Percentiles rank a stretch among this genome's conserved stretches.
phyloP scores from a whole-genome alignment of 1,140 invertebrate genomes.

The Scaptodrosophila lebanonensis region DNA sequence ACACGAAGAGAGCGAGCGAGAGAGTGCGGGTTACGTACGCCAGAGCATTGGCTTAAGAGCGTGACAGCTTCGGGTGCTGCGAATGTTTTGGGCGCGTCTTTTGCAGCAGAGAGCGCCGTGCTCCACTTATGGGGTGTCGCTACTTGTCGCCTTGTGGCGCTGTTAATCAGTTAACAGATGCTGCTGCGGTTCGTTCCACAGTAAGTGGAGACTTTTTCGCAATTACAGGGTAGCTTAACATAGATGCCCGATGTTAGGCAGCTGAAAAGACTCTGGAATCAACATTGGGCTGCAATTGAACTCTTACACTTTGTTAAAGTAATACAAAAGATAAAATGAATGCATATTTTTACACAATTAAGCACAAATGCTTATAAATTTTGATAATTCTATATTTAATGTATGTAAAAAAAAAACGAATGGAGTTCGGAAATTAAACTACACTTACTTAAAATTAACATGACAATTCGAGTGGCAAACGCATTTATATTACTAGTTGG shows the following conservation, averaged over 20 bases:
- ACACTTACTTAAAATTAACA: too few relatives aligned
- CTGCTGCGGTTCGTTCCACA: slow-evolving; percentile 17
- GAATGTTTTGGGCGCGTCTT: slow-evolving; percentile 44
- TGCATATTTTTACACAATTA: slow-evolving; percentile 6
- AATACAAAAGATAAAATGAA: too few relatives aligned
- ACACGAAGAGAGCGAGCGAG: not conserved
- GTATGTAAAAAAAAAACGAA: too few relatives aligned
- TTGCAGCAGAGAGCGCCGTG: slow-evolving; percentile 8
- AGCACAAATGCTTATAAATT: not conserved
- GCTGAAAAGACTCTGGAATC: too few relatives aligned
- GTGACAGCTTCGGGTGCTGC: too few relatives aligned
- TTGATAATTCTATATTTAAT: too few relatives aligned
- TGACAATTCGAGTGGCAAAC: too few relatives aligned
- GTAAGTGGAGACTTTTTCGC: slow-evolving; percentile 41
- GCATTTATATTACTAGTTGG: too few relatives aligned
- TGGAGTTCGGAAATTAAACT: too few relatives aligned
- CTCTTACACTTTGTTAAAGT: too few relatives aligned
- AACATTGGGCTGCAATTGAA: too few relatives aligned
- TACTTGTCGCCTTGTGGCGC: slow-evolving; percentile 52
- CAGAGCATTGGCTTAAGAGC: not conserved
- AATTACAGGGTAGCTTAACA: not conserved
- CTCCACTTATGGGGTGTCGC: not conserved
- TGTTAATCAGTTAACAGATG: slow-evolving; percentile 19
- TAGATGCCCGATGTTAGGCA: not conserved
- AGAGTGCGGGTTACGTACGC: too few relatives aligned